Evolutionary conservation across 2,797 vertebrate genomes (phyloP).

Genomic region (Enteromius mattozi): DNA sequence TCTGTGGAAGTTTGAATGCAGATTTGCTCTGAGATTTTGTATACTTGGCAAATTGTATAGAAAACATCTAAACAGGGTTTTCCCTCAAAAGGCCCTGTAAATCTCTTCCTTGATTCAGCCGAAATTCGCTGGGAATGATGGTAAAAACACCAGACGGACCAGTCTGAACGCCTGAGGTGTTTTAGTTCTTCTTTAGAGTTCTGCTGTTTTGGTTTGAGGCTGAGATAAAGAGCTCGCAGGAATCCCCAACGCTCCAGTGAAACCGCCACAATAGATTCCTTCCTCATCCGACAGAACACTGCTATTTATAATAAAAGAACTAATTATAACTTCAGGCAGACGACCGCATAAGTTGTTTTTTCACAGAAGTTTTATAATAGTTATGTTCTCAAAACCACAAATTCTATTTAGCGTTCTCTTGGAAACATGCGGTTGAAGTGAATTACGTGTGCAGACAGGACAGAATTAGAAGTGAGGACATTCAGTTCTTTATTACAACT

Average conservation of each 20-base stretch:
- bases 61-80: neutral
- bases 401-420: neutral
- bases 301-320: neutral
- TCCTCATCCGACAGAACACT: neutral
- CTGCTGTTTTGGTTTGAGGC: neutral
- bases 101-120: neutral
- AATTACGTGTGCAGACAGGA: neutral
- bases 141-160: neutral
- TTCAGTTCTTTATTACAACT: neutral
- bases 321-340: neutral
- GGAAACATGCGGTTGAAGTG: neutral
- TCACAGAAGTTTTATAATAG: slow-evolving; percentile 3
- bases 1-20: neutral
- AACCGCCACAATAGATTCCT: neutral
- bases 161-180: neutral
- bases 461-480: neutral
- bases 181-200: slow-evolving; percentile 1
- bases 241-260: neutral
- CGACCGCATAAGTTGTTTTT: slow-evolving; percentile 1
- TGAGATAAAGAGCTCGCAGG: neutral
- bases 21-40: neutral
- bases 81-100: neutral
- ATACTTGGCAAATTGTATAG: neutral
- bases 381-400: neutral
- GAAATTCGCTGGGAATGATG: slow-evolving; percentile 3